phyloP scores from a whole-genome alignment of 2,888 invertebrate species.

The Cryptocheilus praepositus region DNA sequence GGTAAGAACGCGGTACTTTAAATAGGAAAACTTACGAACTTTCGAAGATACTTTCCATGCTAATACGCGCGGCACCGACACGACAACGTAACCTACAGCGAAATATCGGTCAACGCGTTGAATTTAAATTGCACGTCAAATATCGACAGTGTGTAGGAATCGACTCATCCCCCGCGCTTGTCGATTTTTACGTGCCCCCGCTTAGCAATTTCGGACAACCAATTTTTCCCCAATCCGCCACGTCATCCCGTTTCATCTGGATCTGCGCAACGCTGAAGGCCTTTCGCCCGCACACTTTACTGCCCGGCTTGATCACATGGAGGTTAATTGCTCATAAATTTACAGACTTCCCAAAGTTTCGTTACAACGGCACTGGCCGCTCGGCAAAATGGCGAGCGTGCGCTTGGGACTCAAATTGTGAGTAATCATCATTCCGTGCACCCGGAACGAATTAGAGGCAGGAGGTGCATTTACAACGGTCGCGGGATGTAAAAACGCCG shows the following conservation, averaged over 20 bases:
- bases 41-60: not conserved
- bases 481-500: constrained; percentile 1
- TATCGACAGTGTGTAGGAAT: not conserved
- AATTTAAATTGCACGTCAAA: constrained; percentile 2
- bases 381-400: not conserved
- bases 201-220: not conserved
- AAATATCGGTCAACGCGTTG: not conserved
- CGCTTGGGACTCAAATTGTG: constrained; percentile 4
- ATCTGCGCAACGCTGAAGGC: not conserved
- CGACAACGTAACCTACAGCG: not conserved
- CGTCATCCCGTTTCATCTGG: not conserved
- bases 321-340: constrained; percentile 24
- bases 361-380: constrained; percentile 12
- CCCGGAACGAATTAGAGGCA: constrained; percentile 9
- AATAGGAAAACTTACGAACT: constrained; percentile 7
- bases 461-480: constrained; percentile 3
- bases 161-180: not conserved
- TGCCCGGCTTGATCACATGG: not conserved
- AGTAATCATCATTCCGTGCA: constrained; percentile 17
- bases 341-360: constrained; percentile 15
- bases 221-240: not conserved
- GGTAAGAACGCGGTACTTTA: not conserved
- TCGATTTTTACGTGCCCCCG: not conserved
- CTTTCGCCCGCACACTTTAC: not conserved
- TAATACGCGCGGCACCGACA: constrained; percentile 1